Evolutionary conservation across 2,113 vertebrate species (phyloP).

Genomic region (Alaudala cheleensis): DNA sequence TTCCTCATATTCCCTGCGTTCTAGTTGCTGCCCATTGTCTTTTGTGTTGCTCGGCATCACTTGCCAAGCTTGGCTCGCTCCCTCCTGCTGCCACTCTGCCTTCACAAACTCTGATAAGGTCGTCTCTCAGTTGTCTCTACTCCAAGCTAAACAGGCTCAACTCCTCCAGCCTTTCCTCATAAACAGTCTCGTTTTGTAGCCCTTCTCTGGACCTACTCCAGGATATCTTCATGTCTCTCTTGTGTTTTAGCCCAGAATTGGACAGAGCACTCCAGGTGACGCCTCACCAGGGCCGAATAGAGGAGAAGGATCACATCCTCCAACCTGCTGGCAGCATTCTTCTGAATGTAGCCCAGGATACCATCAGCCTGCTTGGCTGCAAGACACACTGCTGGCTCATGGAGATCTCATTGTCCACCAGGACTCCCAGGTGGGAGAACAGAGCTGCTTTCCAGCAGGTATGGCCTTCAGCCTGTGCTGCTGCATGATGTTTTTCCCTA

Average conservation of each 20-base stretch:
- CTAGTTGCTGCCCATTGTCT: too few species aligned
- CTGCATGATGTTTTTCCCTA: not conserved
- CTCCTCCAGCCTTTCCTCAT: too few species aligned
- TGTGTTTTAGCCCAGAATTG: not conserved
- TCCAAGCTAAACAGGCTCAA: not conserved
- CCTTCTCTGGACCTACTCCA: too few species aligned
- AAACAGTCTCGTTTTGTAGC: not conserved
- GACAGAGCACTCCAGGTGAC: not conserved
- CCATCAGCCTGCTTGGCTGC: not conserved
- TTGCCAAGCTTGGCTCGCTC: not conserved
- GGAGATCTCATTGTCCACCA: not conserved
- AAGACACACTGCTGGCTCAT: not conserved
- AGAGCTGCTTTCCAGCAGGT: not conserved
- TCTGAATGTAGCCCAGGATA: fast-evolving
- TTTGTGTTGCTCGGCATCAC: fast-evolving
- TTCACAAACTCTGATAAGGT: not conserved
- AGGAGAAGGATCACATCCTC: not conserved
- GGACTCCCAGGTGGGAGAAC: not conserved
- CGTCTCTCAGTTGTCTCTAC: fast-evolving
- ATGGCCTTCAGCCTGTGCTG: not conserved
- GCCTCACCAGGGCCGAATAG: not conserved
- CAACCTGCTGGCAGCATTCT: fast-evolving
- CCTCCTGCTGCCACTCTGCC: not conserved
- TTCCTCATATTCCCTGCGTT: not conserved
- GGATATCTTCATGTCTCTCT: not conserved